Conservation (phyloP, 2,113 vertebrate species). For the Heterotis niloticus region DNA sequence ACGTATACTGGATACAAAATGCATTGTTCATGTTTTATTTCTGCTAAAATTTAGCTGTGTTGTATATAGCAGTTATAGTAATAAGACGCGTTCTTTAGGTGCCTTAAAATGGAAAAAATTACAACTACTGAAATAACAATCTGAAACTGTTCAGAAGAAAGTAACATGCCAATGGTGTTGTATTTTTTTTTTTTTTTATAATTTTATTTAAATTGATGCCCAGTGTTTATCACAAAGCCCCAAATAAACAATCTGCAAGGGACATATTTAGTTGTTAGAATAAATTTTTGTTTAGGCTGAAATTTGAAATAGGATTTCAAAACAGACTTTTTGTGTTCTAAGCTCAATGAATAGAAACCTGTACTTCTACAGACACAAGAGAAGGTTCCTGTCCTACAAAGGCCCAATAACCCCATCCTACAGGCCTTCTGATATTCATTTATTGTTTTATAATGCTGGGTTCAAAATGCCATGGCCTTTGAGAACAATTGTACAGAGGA, state of each 20-base stretch:
- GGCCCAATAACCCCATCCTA: too few species aligned
- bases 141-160: neutral
- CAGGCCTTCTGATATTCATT: too few species aligned
- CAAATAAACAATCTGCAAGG: neutral
- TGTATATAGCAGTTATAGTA: conserved; percentile 11
- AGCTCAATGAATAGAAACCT: neutral
- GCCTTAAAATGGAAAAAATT: conserved; percentile 17
- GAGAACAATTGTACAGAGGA: too few species aligned
- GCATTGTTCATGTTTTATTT: conserved; percentile 7
- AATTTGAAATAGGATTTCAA: neutral
- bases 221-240: neutral
- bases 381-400: too few species aligned
- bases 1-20: conserved; percentile 2
- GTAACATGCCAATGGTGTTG: neutral
- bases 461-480: too few species aligned
- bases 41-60: conserved; percentile 7
- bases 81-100: conserved; percentile 4
- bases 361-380: too few species aligned
- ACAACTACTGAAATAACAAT: conserved; percentile 16
- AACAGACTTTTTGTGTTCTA: neutral
- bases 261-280: too few species aligned
- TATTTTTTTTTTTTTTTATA: neutral
- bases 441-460: too few species aligned
- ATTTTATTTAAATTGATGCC: neutral
- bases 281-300: neutral